These are phyloP conservation scores for Blastobasis lacticolella DNA, from an alignment of 2,888 invertebrate genomes.

Conservation along the genomic window DNA sequence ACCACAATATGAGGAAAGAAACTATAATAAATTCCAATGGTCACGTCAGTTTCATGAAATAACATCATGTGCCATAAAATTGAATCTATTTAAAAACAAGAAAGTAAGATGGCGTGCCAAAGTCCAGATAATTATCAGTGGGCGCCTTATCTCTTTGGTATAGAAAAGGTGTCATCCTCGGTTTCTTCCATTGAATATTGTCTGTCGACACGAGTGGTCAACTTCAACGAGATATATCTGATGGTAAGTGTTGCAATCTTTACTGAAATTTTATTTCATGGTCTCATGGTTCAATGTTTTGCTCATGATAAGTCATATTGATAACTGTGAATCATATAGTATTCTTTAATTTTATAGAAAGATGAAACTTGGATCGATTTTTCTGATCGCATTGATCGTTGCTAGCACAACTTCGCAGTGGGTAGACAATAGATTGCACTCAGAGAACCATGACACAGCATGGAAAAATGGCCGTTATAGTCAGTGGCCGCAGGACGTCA, in stretches of 20 bases:
- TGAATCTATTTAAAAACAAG: neutral
- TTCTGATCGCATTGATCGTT: neutral
- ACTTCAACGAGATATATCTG: neutral
- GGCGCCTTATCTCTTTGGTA: no score
- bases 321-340: neutral
- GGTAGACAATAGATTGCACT: neutral
- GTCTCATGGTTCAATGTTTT: no score
- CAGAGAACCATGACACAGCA: neutral
- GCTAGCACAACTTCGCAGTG: neutral
- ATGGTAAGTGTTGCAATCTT: no score
- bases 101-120: neutral
- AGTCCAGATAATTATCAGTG: neutral
- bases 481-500: neutral
- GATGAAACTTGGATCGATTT: neutral
- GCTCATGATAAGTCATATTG: no score
- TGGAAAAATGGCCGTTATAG: neutral
- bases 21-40: neutral
- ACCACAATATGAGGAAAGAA: neutral
- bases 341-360: neutral
- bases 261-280: no score
- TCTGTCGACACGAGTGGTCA: neutral
- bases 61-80: neutral
- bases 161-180: no score
- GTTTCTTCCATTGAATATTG: no score
- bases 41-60: neutral